Percentiles rank a stretch among this genome's conserved stretches.
phyloP scores from a whole-genome alignment of 2,797 vertebrate genomes.

The Lacerta viridis region DNA sequence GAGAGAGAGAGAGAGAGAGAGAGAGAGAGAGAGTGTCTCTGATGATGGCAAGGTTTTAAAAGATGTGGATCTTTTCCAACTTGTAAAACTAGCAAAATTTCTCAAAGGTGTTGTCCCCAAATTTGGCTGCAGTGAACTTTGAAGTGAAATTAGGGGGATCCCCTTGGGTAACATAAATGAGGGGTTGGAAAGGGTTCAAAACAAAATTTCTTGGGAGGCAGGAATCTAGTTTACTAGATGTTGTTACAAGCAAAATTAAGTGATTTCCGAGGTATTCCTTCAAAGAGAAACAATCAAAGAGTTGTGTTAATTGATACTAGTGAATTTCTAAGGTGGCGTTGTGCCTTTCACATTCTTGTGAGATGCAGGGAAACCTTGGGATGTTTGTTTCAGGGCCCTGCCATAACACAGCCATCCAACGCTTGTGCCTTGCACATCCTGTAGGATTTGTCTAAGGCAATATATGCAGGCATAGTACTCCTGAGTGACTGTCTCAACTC shows the following conservation, averaged over 20 bases:
- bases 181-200: background rate
- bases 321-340: background rate
- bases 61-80: background rate
- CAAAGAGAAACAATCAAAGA: background rate
- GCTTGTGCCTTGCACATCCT: background rate
- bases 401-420: background rate
- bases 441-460: background rate
- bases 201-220: background rate
- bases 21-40: too few species aligned
- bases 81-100: background rate
- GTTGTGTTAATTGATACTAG: background rate
- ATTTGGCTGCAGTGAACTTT: background rate
- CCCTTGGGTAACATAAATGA: background rate
- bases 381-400: background rate
- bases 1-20: too few species aligned
- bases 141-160: background rate
- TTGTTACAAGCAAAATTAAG: background rate
- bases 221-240: background rate
- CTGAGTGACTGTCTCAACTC: background rate
- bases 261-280: background rate
- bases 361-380: background rate
- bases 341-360: background rate
- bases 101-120: background rate
- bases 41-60: too few species aligned
- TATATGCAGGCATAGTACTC: background rate